A percentile compares a stretch with the other conserved stretches of the same genome.
phyloP scores from a whole-genome alignment of 2,888 invertebrate species.

The Spisula subtruncata region DNA sequence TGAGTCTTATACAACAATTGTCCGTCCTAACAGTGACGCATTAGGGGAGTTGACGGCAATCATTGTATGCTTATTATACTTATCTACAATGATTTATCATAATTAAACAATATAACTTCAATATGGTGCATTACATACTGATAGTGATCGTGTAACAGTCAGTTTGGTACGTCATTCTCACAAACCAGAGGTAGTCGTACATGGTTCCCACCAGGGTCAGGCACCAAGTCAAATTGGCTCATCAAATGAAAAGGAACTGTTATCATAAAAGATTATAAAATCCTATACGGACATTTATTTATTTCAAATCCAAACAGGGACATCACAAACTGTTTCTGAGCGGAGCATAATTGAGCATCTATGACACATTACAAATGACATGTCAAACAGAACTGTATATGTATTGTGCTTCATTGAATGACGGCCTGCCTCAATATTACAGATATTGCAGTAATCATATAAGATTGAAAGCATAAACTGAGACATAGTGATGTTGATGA shows the following conservation, averaged over 20 bases:
- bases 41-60: background rate
- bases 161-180: background rate
- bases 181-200: background rate
- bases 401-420: too few relatives aligned
- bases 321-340: background rate
- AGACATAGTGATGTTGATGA: too few relatives aligned
- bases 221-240: background rate
- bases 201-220: too few relatives aligned
- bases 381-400: background rate
- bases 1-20: background rate
- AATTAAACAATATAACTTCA: background rate
- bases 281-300: background rate
- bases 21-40: too few relatives aligned
- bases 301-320: background rate
- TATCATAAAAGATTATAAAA: background rate
- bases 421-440: too few relatives aligned
- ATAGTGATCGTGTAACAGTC: background rate
- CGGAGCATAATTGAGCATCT: background rate
- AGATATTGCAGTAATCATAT: too few relatives aligned
- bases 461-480: too few relatives aligned
- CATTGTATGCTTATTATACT: background rate
- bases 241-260: background rate
- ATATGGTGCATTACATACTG: background rate
- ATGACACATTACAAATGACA: slow-evolving; percentile 6
- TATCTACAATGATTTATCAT: background rate